These are phyloP conservation scores for Ophioderma brevispina DNA, from an alignment of 35 echinoderm and acorn worm genomes.

Conservation along the genomic window DNA sequence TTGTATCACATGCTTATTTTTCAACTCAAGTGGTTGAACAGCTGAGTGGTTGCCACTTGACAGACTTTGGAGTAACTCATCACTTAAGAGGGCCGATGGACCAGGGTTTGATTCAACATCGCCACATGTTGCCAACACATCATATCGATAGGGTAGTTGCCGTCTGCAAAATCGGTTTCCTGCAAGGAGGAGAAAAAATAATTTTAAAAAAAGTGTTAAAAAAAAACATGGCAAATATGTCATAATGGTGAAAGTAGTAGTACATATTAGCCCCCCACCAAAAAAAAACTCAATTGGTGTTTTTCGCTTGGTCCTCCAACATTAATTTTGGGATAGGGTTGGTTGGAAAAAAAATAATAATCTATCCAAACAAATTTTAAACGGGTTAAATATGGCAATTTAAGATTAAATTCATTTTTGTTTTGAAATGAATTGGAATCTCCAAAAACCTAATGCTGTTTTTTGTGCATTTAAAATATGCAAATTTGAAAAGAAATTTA, in stretches of 20 bases:
- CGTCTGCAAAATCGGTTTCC: neutral
- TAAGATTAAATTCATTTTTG: too few relatives aligned
- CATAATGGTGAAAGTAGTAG: neutral
- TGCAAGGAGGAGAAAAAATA: neutral
- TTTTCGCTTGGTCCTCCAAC: too few relatives aligned
- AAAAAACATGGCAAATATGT: neutral
- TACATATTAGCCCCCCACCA: too few relatives aligned
- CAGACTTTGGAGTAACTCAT: neutral
- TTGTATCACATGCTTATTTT: neutral
- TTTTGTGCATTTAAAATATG: too few relatives aligned
- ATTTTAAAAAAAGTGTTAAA: neutral
- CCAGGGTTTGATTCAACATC: neutral
- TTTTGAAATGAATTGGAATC: too few relatives aligned
- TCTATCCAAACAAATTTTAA: too few relatives aligned
- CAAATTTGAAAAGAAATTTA: neutral
- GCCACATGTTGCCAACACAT: neutral
- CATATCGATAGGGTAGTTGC: neutral
- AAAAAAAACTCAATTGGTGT: too few relatives aligned
- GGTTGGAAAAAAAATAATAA: too few relatives aligned
- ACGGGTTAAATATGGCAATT: too few relatives aligned
- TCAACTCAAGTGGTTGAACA: neutral
- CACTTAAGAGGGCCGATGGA: neutral
- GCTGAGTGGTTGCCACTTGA: neutral
- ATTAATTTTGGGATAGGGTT: too few relatives aligned
- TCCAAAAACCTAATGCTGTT: too few relatives aligned